Evolutionary conservation across 2,888 invertebrate species (phyloP).

Genomic region (Eupithecia exiguata): DNA sequence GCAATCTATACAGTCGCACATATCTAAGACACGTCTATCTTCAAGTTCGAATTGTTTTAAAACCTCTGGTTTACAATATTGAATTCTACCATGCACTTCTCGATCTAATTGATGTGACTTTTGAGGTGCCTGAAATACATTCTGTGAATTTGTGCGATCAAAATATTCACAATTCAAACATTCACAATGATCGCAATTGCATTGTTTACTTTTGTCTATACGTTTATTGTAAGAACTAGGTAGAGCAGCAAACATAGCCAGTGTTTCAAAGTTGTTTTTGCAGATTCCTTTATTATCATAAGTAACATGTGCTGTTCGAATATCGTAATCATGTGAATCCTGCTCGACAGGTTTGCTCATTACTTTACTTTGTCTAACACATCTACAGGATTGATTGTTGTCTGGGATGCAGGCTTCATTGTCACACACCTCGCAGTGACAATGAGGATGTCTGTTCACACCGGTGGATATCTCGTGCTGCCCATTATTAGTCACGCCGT

Average conservation of each 20-base stretch:
- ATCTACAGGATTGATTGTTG: conserved; percentile 54
- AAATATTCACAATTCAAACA: conserved; percentile 53
- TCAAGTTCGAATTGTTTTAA: background rate
- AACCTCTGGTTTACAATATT: background rate
- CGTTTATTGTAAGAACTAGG: conserved; percentile 42
- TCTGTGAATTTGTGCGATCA: conserved; percentile 28
- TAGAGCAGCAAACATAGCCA: conserved; percentile 55
- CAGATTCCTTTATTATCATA: conserved; percentile 23
- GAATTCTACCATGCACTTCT: background rate
- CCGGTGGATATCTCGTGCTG: conserved; percentile 58
- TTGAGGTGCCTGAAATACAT: background rate
- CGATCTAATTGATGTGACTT: background rate
- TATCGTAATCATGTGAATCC: conserved; percentile 58
- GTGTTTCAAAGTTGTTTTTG: conserved; percentile 39
- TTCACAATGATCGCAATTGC: conserved; percentile 55
- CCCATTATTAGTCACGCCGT: conserved; percentile 45
- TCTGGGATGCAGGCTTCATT: conserved; percentile 56
- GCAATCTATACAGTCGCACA: background rate
- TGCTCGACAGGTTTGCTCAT: conserved; percentile 58
- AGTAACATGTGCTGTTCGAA: conserved; percentile 48
- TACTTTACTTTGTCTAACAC: conserved; percentile 52
- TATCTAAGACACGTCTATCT: background rate
- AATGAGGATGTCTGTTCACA: conserved; percentile 51
- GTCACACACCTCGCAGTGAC: conserved; percentile 57
- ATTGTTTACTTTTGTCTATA: conserved; percentile 32